Conservation (phyloP, 2,797 vertebrate genomes). For the Phoebastria nigripes region DNA sequence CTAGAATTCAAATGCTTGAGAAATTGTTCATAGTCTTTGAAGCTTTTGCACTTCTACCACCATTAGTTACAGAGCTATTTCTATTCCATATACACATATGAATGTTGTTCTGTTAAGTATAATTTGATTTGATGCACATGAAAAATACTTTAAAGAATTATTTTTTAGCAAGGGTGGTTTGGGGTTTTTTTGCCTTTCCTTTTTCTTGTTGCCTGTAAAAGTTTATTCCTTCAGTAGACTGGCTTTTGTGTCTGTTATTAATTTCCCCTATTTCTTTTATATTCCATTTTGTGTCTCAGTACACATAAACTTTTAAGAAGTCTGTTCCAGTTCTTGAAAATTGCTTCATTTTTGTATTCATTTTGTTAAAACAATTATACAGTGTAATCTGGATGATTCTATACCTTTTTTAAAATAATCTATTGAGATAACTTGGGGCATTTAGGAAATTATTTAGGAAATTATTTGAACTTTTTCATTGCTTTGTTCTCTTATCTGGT, state of each 20-base stretch:
- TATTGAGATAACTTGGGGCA: background rate
- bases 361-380: background rate
- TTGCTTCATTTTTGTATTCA: background rate
- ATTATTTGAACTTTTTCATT: background rate
- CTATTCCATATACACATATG: background rate
- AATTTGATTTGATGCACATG: constrained; percentile 2
- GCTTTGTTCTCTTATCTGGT: background rate
- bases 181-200: background rate
- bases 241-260: background rate
- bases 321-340: background rate
- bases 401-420: background rate
- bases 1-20: background rate
- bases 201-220: constrained; percentile 2
- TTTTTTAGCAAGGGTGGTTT: background rate
- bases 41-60: background rate
- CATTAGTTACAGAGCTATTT: background rate
- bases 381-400: background rate
- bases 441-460: background rate
- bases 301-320: background rate
- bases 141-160: constrained; percentile 3
- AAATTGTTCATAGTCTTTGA: background rate
- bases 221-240: background rate
- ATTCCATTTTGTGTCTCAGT: background rate
- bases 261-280: constrained; percentile 20
- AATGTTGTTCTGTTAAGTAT: background rate